Percentiles rank a stretch among this genome's conserved stretches.
phyloP scores from a whole-genome alignment of 2,888 invertebrate genomes.

The Drosophila colorata region DNA sequence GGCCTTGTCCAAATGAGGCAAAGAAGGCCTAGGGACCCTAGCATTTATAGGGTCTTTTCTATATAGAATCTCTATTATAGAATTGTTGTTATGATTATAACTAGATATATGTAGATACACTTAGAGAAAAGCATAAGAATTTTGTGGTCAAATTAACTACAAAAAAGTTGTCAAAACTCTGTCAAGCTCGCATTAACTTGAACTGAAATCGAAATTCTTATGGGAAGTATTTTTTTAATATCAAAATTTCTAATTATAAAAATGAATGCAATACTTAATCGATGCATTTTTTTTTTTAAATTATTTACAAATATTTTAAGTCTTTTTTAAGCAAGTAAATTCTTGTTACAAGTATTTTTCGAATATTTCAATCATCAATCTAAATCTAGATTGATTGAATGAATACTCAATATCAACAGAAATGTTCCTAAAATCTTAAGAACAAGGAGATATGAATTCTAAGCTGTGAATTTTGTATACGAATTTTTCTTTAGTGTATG shows the following conservation, averaged over 20 bases:
- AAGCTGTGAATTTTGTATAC: too few species aligned
- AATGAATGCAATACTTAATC: not conserved
- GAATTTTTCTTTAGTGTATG: constrained; percentile 6
- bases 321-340: too few species aligned
- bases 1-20: constrained; percentile 39
- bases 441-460: not conserved
- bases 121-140: not conserved
- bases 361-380: too few species aligned
- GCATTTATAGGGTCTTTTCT: not conserved
- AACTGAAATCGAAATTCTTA: not conserved
- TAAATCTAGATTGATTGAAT: not conserved
- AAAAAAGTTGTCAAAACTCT: not conserved
- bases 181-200: not conserved
- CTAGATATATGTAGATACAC: not conserved
- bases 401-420: not conserved
- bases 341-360: too few species aligned
- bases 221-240: not conserved
- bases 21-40: constrained; percentile 2
- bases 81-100: not conserved
- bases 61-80: constrained; percentile 4
- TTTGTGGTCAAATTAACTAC: not conserved
- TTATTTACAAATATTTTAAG: not conserved
- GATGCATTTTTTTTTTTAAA: not conserved
- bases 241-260: not conserved
- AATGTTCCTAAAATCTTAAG: not conserved